A percentile compares a stretch with the other conserved stretches of the same genome.
phyloP scores from a whole-genome alignment of 2,113 vertebrate genomes.

The Psittacus erithacus region DNA sequence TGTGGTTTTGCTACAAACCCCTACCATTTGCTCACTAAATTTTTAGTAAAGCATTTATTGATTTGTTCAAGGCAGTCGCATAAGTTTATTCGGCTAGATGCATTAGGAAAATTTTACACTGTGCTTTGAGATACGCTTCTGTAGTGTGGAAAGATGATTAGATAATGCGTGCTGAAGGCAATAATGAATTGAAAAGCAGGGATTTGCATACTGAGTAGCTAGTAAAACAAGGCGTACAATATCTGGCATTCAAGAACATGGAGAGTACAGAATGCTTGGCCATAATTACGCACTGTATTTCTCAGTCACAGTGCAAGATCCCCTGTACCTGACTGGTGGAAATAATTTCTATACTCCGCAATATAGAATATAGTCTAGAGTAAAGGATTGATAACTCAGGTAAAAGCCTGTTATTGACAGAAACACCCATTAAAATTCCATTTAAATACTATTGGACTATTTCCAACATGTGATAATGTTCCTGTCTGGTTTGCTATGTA shows the following conservation, averaged over 20 bases:
- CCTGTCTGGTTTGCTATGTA: not conserved
- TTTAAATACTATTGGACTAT: not conserved
- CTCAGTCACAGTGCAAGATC: not conserved
- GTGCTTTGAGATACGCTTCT: conserved; percentile 35
- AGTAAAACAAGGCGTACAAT: not conserved
- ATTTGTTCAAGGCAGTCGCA: not conserved
- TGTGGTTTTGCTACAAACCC: not conserved
- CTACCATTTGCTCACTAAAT: not conserved
- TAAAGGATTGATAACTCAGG: not conserved
- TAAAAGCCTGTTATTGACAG: not conserved
- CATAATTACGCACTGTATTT: not conserved
- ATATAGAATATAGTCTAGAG: not conserved
- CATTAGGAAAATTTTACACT: not conserved
- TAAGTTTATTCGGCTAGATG: not conserved
- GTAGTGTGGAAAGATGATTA: conserved; percentile 13
- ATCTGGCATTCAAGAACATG: not conserved
- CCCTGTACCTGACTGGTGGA: not conserved
- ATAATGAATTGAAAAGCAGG: conserved; percentile 26
- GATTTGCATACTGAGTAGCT: conserved; percentile 46
- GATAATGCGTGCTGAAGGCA: conserved; percentile 43
- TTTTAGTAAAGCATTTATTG: not conserved
- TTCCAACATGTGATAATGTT: not conserved
- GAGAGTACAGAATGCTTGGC: not conserved
- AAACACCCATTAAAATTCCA: not conserved
- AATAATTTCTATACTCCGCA: not conserved